Percentiles rank a stretch among this genome's conserved stretches.
phyloP scores from a whole-genome alignment of 1,140 invertebrate species.

The Drosophila asahinai region DNA sequence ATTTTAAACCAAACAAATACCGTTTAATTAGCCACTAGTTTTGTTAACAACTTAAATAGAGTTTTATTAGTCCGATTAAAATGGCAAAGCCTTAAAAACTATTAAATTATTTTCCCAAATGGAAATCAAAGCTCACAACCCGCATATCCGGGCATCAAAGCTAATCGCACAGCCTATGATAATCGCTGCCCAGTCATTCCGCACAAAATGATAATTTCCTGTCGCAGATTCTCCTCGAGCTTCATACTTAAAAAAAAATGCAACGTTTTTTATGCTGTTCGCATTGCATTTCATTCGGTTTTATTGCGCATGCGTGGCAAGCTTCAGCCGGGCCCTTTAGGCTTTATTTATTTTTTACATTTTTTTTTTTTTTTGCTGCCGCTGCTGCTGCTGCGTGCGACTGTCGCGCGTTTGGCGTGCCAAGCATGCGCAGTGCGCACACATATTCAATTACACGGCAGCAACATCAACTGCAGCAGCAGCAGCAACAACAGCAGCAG shows the following conservation, averaged over 20 bases:
- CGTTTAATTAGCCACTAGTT: no score
- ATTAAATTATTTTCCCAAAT: not conserved
- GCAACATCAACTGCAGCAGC: slow-evolving; percentile 28
- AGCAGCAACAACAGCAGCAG: slow-evolving; percentile 17
- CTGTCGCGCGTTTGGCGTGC: slow-evolving; percentile 68
- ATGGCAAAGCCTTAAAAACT: not conserved
- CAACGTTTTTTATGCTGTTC: slow-evolving; percentile 21
- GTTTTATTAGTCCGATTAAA: no score
- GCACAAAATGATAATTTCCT: slow-evolving; percentile 51
- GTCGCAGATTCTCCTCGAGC: slow-evolving; percentile 43
- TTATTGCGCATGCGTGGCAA: slow-evolving; percentile 53
- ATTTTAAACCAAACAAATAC: no score
- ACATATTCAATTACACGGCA: slow-evolving; percentile 76
- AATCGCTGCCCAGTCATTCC: slow-evolving; percentile 50
- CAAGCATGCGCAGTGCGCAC: slow-evolving; percentile 77
- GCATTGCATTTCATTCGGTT: slow-evolving; percentile 35
- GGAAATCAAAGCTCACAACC: slow-evolving; percentile 18
- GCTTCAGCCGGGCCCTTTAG: slow-evolving; percentile 32
- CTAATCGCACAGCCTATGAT: slow-evolving; percentile 47
- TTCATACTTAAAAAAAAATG: slow-evolving; percentile 15
- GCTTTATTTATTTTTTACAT: slow-evolving; percentile 15
- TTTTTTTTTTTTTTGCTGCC: slow-evolving; percentile 11
- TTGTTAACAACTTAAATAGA: not conserved
- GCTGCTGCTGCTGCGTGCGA: slow-evolving; percentile 57
- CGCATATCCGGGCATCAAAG: slow-evolving; percentile 30